Base-by-base conservation (phyloP, 2,888 invertebrate genomes). In the Stramonita haemastoma region DNA sequence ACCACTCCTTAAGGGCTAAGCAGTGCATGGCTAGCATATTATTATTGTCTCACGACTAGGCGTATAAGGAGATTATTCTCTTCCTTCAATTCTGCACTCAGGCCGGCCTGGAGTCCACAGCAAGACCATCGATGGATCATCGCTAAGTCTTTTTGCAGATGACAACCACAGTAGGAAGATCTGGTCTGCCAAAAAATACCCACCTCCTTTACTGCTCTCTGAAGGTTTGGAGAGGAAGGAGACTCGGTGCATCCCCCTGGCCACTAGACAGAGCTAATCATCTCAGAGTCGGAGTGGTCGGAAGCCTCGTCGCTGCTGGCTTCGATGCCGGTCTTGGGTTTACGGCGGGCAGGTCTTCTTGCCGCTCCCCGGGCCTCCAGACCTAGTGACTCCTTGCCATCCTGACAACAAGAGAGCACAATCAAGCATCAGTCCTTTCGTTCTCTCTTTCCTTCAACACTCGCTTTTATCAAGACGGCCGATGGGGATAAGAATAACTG, bases 251-350 rank as follows among this genome's bases (percentile, higher is more conserved):
- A 57, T 85, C 57, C 60, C 87, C 85, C 73, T 57, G 60, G 46
- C 66, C 46, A 15, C 84, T 87, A 89, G 84, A 93, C 91, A 91
- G 92, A 92, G 66, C 93, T 93, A 79, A 94, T 93, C 92, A 94
- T 94, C 87, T 94, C 94, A 86, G 92, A 93, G 87, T 94, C 94
- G 22, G 94, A 94, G 15, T 91, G 92, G 85, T 94, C 93, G 5
- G 94, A 94, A 13, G 91, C 92, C 87, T 94, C 93, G 79, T 94
- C 94, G 86, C 93, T 93, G 86, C 92, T 93, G 56, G 92, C 93
- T 89, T 93, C 93, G 70, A 93, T 93, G 26, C 91, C 92, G 0
- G 92, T 88, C 73, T 91, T 90, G 88, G 90, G 84, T 60, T 87
- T 91, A 57, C 90, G 88, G 32, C 88, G 77, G 57, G 87, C 66